Percentiles rank a stretch among this genome's conserved stretches.
Conservation (phyloP, 1,140 invertebrate species). For the Melanaphis sacchari region DNA sequence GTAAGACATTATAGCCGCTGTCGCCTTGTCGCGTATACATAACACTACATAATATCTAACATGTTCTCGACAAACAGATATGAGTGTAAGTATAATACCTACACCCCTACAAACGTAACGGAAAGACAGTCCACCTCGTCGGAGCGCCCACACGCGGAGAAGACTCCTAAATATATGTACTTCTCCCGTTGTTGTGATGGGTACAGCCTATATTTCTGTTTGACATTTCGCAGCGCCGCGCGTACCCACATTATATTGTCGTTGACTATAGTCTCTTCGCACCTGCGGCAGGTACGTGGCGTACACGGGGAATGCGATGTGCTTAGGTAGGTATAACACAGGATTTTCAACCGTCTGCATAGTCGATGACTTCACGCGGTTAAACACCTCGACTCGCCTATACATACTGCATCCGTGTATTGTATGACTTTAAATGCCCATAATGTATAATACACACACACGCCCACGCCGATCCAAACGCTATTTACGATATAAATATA, state of each 20-base stretch:
- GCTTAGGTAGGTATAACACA: no score
- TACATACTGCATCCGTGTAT: neutral
- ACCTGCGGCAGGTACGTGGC: neutral
- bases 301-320: neutral
- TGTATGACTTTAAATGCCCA: neutral
- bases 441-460: neutral
- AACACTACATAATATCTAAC: neutral
- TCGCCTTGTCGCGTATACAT: neutral
- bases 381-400: neutral
- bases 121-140: neutral
- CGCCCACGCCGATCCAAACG: neutral
- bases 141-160: conserved; percentile 21
- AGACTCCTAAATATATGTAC: neutral
- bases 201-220: neutral
- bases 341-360: neutral
- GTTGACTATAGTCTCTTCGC: neutral
- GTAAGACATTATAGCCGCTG: neutral
- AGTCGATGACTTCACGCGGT: neutral
- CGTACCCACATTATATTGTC: no score
- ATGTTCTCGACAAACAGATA: neutral
- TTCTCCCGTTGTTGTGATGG: neutral
- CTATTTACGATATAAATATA: neutral
- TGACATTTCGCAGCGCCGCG: neutral
- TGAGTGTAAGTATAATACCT: neutral
- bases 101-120: neutral